Conservation (phyloP, 2,797 vertebrate species). For the Philypnodon macrostomus region DNA sequence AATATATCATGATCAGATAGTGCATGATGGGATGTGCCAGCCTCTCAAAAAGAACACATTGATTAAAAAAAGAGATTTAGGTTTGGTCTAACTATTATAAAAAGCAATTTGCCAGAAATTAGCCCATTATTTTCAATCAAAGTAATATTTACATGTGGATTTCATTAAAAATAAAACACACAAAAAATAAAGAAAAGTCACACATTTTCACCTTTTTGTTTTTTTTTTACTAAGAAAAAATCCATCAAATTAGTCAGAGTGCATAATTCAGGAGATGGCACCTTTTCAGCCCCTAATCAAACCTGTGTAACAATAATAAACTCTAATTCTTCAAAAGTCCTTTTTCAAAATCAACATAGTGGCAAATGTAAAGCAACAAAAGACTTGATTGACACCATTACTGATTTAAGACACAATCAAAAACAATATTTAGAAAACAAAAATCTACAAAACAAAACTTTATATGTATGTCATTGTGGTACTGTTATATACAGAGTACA, state of each 20-base stretch:
- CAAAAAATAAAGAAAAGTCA: constrained; percentile 9
- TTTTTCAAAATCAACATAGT: constrained; percentile 13
- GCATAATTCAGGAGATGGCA: constrained; percentile 55
- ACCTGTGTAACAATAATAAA: constrained; percentile 23
- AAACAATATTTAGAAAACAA: constrained; percentile 32
- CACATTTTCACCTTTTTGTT: no score
- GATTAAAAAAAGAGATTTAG: constrained; percentile 29
- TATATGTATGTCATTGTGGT: constrained; percentile 29
- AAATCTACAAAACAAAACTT: constrained; percentile 16
- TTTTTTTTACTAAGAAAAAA: constrained; percentile 43
- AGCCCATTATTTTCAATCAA: constrained; percentile 51
- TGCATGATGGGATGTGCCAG: constrained; percentile 42
- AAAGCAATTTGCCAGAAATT: constrained; percentile 58
- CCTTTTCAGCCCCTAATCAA: constrained; percentile 31
- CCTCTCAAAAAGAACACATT: constrained; percentile 48
- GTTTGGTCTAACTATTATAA: constrained; percentile 61
- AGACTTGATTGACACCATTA: constrained; percentile 29
- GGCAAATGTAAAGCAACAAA: constrained; percentile 21
- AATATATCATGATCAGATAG: constrained; percentile 33
- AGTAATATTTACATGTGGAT: constrained; percentile 60
- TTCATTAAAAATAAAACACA: constrained; percentile 16
- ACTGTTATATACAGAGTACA: constrained; percentile 27
- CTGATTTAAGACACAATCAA: constrained; percentile 43
- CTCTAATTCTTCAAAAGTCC: constrained; percentile 28
- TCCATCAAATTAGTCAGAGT: constrained; percentile 49